Evolutionary conservation across 1,140 invertebrate species (phyloP).

Genomic region (Melipona quadrifasciata): DNA sequence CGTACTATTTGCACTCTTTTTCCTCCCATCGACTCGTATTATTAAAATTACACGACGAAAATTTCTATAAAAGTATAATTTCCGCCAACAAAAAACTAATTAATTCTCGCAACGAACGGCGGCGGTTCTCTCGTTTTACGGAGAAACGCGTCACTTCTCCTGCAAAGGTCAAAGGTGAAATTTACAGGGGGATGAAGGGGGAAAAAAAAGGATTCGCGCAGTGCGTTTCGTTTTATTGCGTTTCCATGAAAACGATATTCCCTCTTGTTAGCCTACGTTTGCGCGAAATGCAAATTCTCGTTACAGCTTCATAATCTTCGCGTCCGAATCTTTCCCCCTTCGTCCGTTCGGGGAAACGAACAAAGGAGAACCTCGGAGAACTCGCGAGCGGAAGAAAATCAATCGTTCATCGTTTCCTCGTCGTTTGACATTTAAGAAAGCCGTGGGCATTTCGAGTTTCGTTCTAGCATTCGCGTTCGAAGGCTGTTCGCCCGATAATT

Average conservation of each 20-base stretch:
- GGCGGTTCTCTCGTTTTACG: background rate
- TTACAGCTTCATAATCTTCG: background rate
- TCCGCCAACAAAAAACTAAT: background rate
- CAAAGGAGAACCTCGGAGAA: background rate
- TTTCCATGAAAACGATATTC: background rate
- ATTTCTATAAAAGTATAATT: no score
- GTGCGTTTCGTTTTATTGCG: background rate
- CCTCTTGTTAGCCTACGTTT: background rate
- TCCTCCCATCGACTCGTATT: no score
- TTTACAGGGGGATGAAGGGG: background rate
- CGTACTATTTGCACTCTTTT: no score
- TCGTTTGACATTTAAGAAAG: constrained; percentile 43
- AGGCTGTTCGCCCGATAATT: constrained; percentile 21
- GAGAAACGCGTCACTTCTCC: background rate
- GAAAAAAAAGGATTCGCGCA: background rate
- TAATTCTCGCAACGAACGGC: background rate
- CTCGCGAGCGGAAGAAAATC: background rate
- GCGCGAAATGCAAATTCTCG: background rate
- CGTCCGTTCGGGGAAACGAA: no score
- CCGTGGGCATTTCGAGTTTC: background rate
- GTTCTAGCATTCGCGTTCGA: background rate
- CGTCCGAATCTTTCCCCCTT: background rate
- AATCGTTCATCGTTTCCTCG: background rate
- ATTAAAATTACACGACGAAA: no score
- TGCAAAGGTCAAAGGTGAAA: background rate